Evolutionary conservation across 2,888 invertebrate genomes (phyloP).

Genomic region (Xestia ashworthii): DNA sequence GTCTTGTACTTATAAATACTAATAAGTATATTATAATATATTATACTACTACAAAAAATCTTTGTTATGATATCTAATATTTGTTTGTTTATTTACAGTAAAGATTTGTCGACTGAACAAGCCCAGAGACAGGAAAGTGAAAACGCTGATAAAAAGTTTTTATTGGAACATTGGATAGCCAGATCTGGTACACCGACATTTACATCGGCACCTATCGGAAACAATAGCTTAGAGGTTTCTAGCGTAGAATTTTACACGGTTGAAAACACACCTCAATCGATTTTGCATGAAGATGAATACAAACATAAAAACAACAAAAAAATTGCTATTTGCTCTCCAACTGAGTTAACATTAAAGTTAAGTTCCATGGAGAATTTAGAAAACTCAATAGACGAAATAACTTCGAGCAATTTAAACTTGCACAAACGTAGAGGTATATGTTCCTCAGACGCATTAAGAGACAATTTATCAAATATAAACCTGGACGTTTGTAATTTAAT

Average conservation of each 20-base stretch:
- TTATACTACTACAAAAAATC: not conserved
- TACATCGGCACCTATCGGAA: constrained; percentile 86
- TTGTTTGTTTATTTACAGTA: constrained; percentile 63
- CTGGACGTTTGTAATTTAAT: constrained; percentile 80
- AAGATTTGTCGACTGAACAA: constrained; percentile 69
- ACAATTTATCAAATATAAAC: constrained; percentile 82
- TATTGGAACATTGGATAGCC: constrained; percentile 89
- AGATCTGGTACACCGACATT: constrained; percentile 88
- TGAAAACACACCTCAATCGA: constrained; percentile 85
- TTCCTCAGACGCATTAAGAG: constrained; percentile 88
- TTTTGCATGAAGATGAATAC: constrained; percentile 74
- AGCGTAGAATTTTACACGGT: constrained; percentile 88
- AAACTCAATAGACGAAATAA: constrained; percentile 87
- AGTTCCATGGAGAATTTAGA: constrained; percentile 84
- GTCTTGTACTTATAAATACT: not conserved
- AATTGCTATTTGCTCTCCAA: constrained; percentile 87
- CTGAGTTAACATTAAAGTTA: constrained; percentile 86
- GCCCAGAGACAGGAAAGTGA: constrained; percentile 80
- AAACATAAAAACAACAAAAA: constrained; percentile 77
- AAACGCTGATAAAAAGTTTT: constrained; percentile 88
- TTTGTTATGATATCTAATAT: not conserved
- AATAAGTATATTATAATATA: no score
- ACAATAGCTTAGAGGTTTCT: constrained; percentile 83
- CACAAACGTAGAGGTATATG: constrained; percentile 91
- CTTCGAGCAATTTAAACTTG: constrained; percentile 83